These are phyloP conservation scores for Desoria tigrina DNA, from an alignment of 2,888 invertebrate genomes.

Conservation along the genomic window DNA sequence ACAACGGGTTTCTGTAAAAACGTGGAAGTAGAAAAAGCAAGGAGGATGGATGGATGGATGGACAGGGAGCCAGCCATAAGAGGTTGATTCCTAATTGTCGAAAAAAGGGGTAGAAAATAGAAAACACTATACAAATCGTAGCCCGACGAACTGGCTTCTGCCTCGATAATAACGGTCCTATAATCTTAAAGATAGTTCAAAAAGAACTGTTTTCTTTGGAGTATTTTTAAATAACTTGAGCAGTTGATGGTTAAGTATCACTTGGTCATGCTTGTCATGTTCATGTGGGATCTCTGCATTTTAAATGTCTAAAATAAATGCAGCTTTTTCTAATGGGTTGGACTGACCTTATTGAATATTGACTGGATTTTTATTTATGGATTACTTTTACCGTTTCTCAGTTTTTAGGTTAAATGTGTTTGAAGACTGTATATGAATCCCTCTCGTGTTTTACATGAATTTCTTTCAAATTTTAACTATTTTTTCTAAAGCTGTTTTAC, in stretches of 20 bases:
- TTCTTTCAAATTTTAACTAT: too few relatives aligned
- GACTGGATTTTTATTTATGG: constrained; percentile 14
- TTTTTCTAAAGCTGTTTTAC: too few relatives aligned
- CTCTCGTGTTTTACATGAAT: too few relatives aligned
- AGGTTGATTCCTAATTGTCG: constrained; percentile 18
- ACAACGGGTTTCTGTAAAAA: background rate
- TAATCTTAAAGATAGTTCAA: constrained; percentile 4
- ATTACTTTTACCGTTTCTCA: background rate
- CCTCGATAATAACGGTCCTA: background rate
- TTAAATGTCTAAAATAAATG: too few relatives aligned
- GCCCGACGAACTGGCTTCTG: background rate
- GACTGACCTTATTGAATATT: too few relatives aligned
- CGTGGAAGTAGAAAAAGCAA: background rate
- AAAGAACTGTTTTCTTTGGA: constrained; percentile 6
- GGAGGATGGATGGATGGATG: constrained; percentile 1
- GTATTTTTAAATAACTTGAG: background rate
- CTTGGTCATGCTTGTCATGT: too few relatives aligned
- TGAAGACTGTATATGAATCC: too few relatives aligned
- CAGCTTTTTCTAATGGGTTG: too few relatives aligned
- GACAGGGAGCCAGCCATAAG: background rate
- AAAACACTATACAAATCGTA: constrained; percentile 16
- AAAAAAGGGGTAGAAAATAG: constrained; percentile 18
- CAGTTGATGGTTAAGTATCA: too few relatives aligned
- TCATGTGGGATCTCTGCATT: too few relatives aligned
- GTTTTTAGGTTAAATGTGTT: background rate